Base-by-base conservation (phyloP, 2,888 invertebrate genomes). In the Steinernema carpocapsae region DNA sequence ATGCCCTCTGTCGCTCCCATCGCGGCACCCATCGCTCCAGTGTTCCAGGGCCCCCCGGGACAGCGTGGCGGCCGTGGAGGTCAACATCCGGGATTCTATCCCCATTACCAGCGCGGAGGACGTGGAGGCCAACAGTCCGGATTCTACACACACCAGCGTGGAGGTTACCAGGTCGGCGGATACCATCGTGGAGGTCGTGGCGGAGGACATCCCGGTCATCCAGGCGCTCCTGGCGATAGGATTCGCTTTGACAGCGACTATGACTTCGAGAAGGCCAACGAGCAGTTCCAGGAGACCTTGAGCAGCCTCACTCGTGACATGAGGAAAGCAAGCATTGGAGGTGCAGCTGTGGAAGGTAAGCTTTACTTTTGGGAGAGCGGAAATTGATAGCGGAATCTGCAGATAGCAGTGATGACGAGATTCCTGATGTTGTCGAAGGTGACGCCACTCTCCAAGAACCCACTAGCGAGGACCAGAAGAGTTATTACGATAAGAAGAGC, bases 181-280 rank as follows among this genome's bases (percentile, higher is more conserved):
- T 76, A 79, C 72, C 75, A 75, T 74, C 77, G 72, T 71, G 80
- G 80, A 70, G 76, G 78, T n/a, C 7, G 4, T 71, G 10, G 43
- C n/a, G 32, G 19, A 24, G 52, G 71, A 29, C 12, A 24, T 22
- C 73, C 51, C 19, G 37, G 80, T 42, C 78, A 80, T 64, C 77
- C 79, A 26, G 37, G 37, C 3, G 37, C 37, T 37, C 79, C 77
- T 17, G 72, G 74, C 19, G 84, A 86, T 59, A 83, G 84, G 76
- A 77, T 86, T 77, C 83, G 82, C 76, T 87, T 83, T 78, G 87
- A 87, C 46, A 81, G 79, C 37, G 97, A 99, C 88, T 99, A 95
- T 88, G 99, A 99, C 89, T 99, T 99, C 88, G 97, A 99, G 89
- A 94, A 95, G 89, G 96, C 97, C 76, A 97, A 99, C 89, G 95